phyloP scores from a whole-genome alignment of 2,113 vertebrate genomes.

The Glaucomys volans region DNA sequence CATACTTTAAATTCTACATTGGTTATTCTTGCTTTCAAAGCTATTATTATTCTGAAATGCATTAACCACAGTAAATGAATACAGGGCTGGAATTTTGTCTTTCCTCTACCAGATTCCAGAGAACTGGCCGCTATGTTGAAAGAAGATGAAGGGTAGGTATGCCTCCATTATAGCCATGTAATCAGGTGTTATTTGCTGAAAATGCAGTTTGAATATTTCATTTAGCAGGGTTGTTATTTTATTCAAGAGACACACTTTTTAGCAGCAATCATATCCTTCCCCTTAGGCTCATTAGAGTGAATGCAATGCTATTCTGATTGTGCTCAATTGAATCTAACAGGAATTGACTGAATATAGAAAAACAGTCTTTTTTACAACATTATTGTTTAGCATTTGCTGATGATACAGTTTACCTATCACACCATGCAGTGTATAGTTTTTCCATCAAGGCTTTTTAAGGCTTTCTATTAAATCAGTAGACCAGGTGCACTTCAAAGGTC shows the following conservation, averaged over 20 bases:
- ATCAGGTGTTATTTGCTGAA: conserved; percentile 60
- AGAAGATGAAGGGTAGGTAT: conserved; percentile 34
- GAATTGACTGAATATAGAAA: conserved; percentile 74
- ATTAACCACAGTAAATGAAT: conserved; percentile 50
- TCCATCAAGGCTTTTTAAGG: conserved; percentile 80
- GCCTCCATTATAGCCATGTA: conserved; percentile 4
- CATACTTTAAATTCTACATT: conserved; percentile 60
- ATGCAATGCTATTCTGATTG: conserved; percentile 73
- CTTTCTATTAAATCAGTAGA: conserved; percentile 78
- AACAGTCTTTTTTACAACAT: conserved; percentile 75
- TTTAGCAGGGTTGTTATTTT: conserved; percentile 48
- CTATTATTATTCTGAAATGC: conserved; percentile 60
- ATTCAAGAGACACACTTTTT: conserved; percentile 57
- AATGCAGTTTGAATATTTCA: conserved; percentile 66
- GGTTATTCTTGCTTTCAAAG: conserved; percentile 62
- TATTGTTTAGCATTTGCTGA: conserved; percentile 82
- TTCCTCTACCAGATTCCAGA: background rate
- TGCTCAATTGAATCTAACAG: conserved; percentile 75
- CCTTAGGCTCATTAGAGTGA: conserved; percentile 77
- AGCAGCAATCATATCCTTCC: conserved; percentile 63
- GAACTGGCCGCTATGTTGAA: background rate
- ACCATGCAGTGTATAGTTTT: conserved; percentile 72
- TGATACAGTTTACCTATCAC: conserved; percentile 74
- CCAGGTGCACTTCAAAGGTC: conserved; percentile 79
- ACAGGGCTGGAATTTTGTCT: background rate